Evolutionary conservation across 2,113 vertebrate species (phyloP), one percentile per base, ranked within the genome.

Genomic region (Heloderma charlesbogerti): DNA sequence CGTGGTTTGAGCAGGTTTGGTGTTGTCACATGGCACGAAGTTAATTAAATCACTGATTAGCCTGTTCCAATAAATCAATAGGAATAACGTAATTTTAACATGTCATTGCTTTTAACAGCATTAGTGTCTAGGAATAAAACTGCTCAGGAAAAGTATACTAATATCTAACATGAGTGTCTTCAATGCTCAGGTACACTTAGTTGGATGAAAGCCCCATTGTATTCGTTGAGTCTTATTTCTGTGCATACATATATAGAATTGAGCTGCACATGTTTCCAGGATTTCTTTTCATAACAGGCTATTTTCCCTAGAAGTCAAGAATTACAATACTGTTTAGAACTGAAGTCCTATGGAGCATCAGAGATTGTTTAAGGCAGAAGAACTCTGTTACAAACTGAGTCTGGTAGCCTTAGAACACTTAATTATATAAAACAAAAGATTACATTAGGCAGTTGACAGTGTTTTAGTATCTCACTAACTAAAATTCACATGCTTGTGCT

Each of bases 381-480:
- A 71, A 48, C 43, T 63, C 74, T 75, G 29, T 63, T 20, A 22
- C 63, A 10, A 6, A 69, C 31, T 78, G 57, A 78, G 66, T 79
- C 57, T 79, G 43, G 40, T 29, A 71, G 60, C 4, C 84, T 57
- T 54, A 54, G 79, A 54, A 3, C 34, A 13, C n/a, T 18, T 90
- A 78, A 90, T 86, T 80, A 80, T n/a, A 79, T 48, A 51, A 82
- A 89, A 25, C n/a, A 0, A 43, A 67, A 79, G 37, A 79, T 88
- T 88, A 8, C 84, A 92, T 92, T 93, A 54, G 10, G 40, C 93
- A 95, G 54, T 88, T 86, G 25, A 29, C 91, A 86, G 94, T 92
- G 89, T 94, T 78, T n/a, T 83, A 77, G 74, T 90, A 89, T 88
- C 95, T 94, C 89, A n/a, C 88, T 84, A 88, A 84, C 34, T 78